Conservation (phyloP, 2,888 invertebrate species). For the Entomobrya proxima region DNA sequence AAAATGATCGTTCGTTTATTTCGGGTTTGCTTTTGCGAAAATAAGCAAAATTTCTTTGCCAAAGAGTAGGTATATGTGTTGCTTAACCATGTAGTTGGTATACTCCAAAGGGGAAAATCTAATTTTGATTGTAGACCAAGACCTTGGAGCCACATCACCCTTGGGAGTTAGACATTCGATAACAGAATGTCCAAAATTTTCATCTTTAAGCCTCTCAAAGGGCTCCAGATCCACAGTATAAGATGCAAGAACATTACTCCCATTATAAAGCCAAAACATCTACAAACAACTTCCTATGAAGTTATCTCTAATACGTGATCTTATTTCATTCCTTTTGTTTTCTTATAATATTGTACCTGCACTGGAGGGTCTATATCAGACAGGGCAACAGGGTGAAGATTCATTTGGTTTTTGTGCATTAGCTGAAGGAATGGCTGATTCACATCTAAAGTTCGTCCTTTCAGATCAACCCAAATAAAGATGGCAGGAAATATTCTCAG, state of each 20-base stretch:
- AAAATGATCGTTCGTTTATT: too few relatives aligned
- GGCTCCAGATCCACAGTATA: constrained; percentile 68
- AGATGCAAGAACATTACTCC: constrained; percentile 62
- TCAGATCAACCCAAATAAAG: constrained; percentile 72
- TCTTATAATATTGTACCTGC: constrained; percentile 58
- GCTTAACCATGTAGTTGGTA: constrained; percentile 59
- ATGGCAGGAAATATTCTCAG: constrained; percentile 71
- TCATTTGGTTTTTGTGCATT: constrained; percentile 63
- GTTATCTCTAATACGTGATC: too few relatives aligned
- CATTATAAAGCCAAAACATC: constrained; percentile 73
- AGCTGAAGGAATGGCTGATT: constrained; percentile 64
- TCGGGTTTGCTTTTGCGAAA: background rate
- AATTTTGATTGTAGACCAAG: constrained; percentile 69
- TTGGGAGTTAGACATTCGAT: constrained; percentile 70
- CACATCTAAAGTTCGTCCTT: constrained; percentile 56
- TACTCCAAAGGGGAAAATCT: constrained; percentile 72
- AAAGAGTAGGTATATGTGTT: background rate
- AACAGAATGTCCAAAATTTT: constrained; percentile 70
- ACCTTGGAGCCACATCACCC: constrained; percentile 65
- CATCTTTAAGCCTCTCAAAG: constrained; percentile 68
- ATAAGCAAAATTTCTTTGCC: too few relatives aligned
- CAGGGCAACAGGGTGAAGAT: constrained; percentile 68
- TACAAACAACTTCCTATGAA: too few relatives aligned
- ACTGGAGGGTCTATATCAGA: constrained; percentile 72
- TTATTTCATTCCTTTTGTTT: too few relatives aligned